These are phyloP conservation scores for Prionace glauca DNA, from an alignment of 2,797 vertebrate genomes.

Conservation along the genomic window DNA sequence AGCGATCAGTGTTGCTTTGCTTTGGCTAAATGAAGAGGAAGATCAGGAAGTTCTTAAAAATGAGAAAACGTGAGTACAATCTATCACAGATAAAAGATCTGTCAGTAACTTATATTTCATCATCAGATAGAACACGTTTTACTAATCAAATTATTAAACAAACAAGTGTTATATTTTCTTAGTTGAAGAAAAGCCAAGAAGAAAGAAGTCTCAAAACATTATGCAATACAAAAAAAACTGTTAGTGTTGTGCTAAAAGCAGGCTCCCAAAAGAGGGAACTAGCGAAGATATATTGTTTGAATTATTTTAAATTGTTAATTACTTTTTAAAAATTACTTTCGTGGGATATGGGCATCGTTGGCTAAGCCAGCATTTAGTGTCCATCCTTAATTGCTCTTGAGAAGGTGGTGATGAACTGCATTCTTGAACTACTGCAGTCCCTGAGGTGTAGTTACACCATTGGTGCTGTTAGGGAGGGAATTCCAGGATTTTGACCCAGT, in stretches of 20 bases:
- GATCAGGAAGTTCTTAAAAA: conserved; percentile 45
- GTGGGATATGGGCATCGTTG: no score
- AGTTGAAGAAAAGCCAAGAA: neutral
- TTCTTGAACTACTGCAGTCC: no score
- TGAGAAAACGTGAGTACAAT: conserved; percentile 49
- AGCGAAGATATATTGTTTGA: neutral
- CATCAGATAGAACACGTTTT: neutral
- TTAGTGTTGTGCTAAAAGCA: neutral
- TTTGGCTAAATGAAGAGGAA: conserved; percentile 62
- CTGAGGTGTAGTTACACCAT: no score
- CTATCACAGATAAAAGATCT: neutral
- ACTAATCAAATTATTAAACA: neutral
- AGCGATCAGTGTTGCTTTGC: conserved; percentile 64
- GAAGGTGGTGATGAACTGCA: no score
- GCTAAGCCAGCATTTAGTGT: no score
- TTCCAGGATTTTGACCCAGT: no score
- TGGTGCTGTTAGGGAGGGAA: no score
- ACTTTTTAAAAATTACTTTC: neutral
- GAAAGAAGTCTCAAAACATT: neutral
- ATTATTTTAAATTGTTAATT: neutral
- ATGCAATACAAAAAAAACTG: neutral
- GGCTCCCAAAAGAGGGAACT: neutral
- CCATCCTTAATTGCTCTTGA: no score
- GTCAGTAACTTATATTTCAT: neutral
- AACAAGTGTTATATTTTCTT: neutral